These are phyloP conservation scores for Planococcus citri DNA, from an alignment of 1,140 invertebrate species.

Conservation along the genomic window DNA sequence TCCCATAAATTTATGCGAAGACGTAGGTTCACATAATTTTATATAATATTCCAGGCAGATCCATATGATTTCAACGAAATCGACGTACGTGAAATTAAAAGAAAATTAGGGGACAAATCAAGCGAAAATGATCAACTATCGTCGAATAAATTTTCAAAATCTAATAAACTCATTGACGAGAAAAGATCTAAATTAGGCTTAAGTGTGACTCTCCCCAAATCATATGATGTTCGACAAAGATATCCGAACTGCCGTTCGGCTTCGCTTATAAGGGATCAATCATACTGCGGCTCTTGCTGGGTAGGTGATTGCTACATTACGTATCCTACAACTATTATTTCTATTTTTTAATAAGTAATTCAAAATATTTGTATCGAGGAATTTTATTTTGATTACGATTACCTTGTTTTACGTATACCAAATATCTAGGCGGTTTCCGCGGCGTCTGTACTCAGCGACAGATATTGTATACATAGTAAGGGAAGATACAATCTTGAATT, in stretches of 20 bases:
- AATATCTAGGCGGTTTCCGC: slow-evolving; percentile 50
- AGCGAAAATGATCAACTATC: no score
- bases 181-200: neutral
- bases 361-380: no score
- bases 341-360: no score
- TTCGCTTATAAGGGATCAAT: slow-evolving; percentile 62
- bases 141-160: neutral
- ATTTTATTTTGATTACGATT: neutral
- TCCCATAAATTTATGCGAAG: neutral
- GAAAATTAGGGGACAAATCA: no score
- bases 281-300: slow-evolving; percentile 52
- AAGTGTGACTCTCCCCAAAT: neutral
- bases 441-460: slow-evolving; percentile 48
- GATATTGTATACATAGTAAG: slow-evolving; percentile 49
- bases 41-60: neutral
- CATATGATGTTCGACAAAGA: slow-evolving; percentile 61
- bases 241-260: slow-evolving; percentile 80
- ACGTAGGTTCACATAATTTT: no score
- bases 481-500: slow-evolving; percentile 41
- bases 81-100: neutral
- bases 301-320: slow-evolving; percentile 31
- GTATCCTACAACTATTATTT: neutral
- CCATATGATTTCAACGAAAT: neutral
- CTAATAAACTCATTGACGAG: neutral
- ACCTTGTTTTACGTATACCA: no score